Conservation (phyloP, 2,888 invertebrate genomes). For the Synergus itoensis region DNA sequence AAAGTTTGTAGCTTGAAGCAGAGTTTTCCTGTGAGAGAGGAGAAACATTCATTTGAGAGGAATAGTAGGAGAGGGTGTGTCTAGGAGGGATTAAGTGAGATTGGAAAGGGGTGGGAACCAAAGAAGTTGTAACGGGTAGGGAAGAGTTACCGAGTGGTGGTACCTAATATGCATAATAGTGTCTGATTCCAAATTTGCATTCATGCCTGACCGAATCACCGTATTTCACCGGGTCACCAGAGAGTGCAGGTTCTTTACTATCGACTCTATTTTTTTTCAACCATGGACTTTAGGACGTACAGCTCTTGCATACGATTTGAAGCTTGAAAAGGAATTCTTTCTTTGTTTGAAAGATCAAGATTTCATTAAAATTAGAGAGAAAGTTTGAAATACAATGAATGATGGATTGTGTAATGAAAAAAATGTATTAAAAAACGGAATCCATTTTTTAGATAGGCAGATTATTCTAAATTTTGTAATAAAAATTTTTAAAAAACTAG, state of each 20-base stretch:
- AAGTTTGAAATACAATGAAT: background rate
- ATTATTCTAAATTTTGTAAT: background rate
- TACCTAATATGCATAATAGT: constrained; percentile 69
- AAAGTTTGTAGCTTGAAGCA: constrained; percentile 67
- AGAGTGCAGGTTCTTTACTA: constrained; percentile 42
- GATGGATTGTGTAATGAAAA: background rate
- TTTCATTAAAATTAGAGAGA: constrained; percentile 16
- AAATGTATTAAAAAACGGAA: background rate
- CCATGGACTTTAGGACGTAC: constrained; percentile 20
- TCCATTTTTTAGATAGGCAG: background rate
- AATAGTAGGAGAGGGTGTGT: constrained; percentile 48
- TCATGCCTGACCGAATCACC: constrained; percentile 60
- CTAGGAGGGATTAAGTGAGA: constrained; percentile 40
- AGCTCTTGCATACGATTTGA: constrained; percentile 15
- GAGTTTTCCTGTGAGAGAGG: constrained; percentile 61
- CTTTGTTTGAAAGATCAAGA: background rate
- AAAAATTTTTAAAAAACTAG: background rate
- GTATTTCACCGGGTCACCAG: constrained; percentile 50
- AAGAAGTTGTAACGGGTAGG: constrained; percentile 61
- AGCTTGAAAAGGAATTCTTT: constrained; percentile 7
- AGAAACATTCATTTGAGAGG: constrained; percentile 46
- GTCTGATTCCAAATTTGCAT: constrained; percentile 68
- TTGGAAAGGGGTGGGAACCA: constrained; percentile 58
- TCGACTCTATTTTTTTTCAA: constrained; percentile 31
- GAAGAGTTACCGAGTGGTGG: constrained; percentile 57